A percentile compares a stretch with the other conserved stretches of the same genome.
phyloP scores from a whole-genome alignment of 2,888 invertebrate genomes.

The Lysandra coridon region DNA sequence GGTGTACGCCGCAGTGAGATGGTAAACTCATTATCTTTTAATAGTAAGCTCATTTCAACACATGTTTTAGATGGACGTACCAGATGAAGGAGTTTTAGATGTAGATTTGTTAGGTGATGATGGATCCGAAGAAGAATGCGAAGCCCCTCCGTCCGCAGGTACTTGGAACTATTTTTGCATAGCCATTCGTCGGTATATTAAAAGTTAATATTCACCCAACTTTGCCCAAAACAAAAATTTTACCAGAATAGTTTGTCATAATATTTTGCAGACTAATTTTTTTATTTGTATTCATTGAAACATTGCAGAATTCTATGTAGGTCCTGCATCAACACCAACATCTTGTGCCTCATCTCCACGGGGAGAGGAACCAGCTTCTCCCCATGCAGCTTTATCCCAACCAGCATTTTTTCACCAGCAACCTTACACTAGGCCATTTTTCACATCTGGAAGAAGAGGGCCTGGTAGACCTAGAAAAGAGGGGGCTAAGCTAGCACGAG shows the following conservation, averaged over 20 bases:
- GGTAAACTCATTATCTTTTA: neutral
- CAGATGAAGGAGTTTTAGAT: slow-evolving; percentile 79
- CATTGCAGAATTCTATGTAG: slow-evolving; percentile 73
- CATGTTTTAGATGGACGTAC: slow-evolving; percentile 72
- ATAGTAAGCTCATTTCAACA: slow-evolving; percentile 9
- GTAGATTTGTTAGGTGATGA: slow-evolving; percentile 88
- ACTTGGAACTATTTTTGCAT: slow-evolving; percentile 43
- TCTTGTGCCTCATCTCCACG: slow-evolving; percentile 83
- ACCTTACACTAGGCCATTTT: slow-evolving; percentile 70
- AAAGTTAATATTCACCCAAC: neutral
- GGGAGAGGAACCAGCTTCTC: slow-evolving; percentile 82
- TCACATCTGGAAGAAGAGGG: slow-evolving; percentile 83
- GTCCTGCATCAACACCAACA: slow-evolving; percentile 84
- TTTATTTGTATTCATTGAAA: slow-evolving; percentile 4
- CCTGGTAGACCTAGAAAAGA: slow-evolving; percentile 91
- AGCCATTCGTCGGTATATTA: neutral
- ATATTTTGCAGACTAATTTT: neutral
- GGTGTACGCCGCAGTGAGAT: neutral
- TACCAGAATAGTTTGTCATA: neutral
- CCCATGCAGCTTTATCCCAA: slow-evolving; percentile 70
- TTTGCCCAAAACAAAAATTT: neutral
- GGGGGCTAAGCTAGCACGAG: slow-evolving; percentile 77
- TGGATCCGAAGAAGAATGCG: slow-evolving; percentile 87
- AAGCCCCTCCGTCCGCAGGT: slow-evolving; percentile 81
- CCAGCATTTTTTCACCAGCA: slow-evolving; percentile 72